phyloP scores from a whole-genome alignment of 53 echinoderm and acorn worm genomes.

The Echinarachnius parma region DNA sequence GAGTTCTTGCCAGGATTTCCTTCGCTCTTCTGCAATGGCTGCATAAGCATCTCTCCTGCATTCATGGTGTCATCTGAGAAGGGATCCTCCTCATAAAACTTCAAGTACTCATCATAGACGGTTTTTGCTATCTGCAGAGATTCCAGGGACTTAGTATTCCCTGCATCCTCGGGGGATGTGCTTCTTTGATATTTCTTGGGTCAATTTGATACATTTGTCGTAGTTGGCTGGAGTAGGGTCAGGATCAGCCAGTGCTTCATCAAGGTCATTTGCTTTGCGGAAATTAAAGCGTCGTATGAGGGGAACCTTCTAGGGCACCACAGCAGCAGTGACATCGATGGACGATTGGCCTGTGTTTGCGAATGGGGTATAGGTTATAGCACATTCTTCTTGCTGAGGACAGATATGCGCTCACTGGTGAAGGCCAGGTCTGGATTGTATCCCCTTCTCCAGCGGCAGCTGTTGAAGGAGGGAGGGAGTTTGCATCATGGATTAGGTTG shows the following conservation, averaged over 20 bases:
- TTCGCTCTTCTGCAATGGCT: conserved; percentile 51
- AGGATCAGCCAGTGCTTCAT: conserved; percentile 13
- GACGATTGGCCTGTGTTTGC: conserved; percentile 65
- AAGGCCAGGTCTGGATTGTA: conserved; percentile 58
- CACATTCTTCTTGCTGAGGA: conserved; percentile 39
- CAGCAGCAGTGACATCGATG: conserved; percentile 54
- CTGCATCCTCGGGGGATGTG: conserved; percentile 63
- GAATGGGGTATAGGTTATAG: conserved; percentile 47
- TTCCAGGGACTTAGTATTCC: conserved; percentile 52
- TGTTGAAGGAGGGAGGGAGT: conserved; percentile 55
- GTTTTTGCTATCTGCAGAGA: conserved; percentile 45
- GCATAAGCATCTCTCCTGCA: conserved; percentile 54
- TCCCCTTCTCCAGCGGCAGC: conserved; percentile 49
- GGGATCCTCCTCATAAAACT: conserved; percentile 44
- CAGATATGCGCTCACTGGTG: conserved; percentile 26
- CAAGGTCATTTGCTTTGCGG: conserved; percentile 47
- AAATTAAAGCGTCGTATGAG: conserved; percentile 55
- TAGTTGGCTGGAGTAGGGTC: conserved; percentile 42
- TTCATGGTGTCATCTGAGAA: conserved; percentile 49
- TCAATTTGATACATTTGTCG: background rate
- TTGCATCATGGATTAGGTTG: conserved; percentile 51
- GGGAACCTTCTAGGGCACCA: conserved; percentile 48
- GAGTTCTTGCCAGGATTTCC: conserved; percentile 47
- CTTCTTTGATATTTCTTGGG: conserved; percentile 34
- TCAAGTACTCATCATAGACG: conserved; percentile 51